phyloP scores from a whole-genome alignment of 2,797 vertebrate species.

The Coluber constrictor region DNA sequence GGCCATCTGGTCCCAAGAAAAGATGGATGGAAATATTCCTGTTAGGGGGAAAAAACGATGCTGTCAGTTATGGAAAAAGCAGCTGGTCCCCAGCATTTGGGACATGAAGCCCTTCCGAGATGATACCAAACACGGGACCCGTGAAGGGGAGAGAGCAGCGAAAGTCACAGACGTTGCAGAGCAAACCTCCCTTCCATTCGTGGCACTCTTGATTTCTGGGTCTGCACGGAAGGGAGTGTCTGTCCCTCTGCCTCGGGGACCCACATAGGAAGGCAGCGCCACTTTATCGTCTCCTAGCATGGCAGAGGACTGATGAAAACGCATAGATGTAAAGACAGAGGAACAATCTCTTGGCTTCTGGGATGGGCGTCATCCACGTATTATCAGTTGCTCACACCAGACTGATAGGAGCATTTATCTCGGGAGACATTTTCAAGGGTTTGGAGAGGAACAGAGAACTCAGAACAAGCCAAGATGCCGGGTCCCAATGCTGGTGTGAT shows the following conservation, averaged over 20 bases:
- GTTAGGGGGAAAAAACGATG: too few relatives aligned
- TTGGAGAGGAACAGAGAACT: not conserved
- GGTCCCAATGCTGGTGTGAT: not conserved
- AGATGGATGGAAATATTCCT: not conserved
- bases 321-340: conserved; percentile 18
- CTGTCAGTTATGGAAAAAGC: not conserved
- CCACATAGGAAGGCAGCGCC: conserved; percentile 69
- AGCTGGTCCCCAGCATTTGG: not conserved
- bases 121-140: not conserved
- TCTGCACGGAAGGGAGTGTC: conserved; percentile 22
- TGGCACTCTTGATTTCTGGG: conserved; percentile 80
- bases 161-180: not conserved
- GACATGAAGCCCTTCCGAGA: not conserved
- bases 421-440: not conserved
- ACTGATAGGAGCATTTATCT: conserved; percentile 79
- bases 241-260: conserved; percentile 74
- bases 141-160: too few relatives aligned
- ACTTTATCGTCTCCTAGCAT: conserved; percentile 83
- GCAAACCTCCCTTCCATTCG: conserved; percentile 59
- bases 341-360: conserved; percentile 76
- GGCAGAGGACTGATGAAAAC: conserved; percentile 82
- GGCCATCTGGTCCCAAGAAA: not conserved
- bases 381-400: conserved; percentile 80
- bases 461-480: not conserved
- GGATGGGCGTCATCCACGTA: conserved; percentile 75